Percentiles rank a stretch among this genome's conserved stretches.
These are phyloP conservation scores for Deroplatys truncata DNA, from an alignment of 2,888 invertebrate species.

Conservation along the genomic window DNA sequence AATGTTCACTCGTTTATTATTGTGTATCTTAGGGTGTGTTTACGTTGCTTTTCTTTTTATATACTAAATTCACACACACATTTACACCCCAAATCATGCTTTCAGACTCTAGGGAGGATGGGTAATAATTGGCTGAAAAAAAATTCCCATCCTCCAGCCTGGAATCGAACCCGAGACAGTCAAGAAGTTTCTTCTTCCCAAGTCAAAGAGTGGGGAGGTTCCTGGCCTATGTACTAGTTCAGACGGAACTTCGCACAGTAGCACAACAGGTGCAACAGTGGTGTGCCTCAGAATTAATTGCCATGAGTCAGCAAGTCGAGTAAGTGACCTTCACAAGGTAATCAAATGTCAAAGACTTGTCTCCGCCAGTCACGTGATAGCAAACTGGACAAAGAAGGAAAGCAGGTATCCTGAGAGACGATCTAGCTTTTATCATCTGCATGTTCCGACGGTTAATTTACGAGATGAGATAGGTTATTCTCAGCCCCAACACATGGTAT, in stretches of 20 bases:
- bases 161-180: too few relatives aligned
- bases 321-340: neutral
- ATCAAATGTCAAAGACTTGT: neutral
- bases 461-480: too few relatives aligned
- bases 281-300: neutral
- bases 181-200: neutral
- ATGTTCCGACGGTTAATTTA: neutral
- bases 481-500: too few relatives aligned
- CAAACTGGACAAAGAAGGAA: neutral
- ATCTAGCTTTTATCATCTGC: neutral
- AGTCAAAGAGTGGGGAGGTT: neutral
- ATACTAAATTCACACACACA: too few relatives aligned
- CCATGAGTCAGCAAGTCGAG: neutral
- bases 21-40: too few relatives aligned
- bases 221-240: neutral
- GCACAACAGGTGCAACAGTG: neutral
- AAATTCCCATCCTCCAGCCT: too few relatives aligned
- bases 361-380: neutral
- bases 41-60: too few relatives aligned
- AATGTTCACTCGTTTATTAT: too few relatives aligned
- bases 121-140: too few relatives aligned
- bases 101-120: too few relatives aligned
- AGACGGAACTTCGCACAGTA: neutral
- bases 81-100: too few relatives aligned
- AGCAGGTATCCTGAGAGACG: neutral